Conservation (phyloP, 2,113 vertebrate genomes). For the Casuarius casuarius region DNA sequence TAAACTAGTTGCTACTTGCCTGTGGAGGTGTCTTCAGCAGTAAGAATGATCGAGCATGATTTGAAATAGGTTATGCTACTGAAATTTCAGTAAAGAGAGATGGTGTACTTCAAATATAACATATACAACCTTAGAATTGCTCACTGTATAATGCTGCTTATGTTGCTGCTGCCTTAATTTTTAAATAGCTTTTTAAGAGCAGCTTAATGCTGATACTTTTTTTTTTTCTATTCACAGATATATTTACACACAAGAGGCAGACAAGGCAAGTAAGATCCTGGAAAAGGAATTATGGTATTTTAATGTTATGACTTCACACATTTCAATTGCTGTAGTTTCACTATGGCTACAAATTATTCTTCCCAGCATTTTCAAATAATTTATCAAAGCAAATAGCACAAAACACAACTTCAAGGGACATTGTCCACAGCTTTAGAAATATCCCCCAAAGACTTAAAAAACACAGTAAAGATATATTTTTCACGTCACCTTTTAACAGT, state of each 20-base stretch:
- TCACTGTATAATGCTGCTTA: background rate
- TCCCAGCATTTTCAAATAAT: constrained; percentile 40
- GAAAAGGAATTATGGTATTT: background rate
- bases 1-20: background rate
- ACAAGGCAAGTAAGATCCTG: constrained; percentile 3
- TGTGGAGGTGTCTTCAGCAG: constrained; percentile 16
- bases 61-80: background rate
- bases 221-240: background rate
- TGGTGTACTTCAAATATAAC: background rate
- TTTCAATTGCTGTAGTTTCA: constrained; percentile 1
- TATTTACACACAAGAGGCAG: constrained; percentile 7
- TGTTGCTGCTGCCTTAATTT: background rate
- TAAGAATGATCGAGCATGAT: background rate
- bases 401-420: background rate
- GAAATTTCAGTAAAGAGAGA: constrained; percentile 10
- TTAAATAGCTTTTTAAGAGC: background rate
- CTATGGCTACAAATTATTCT: constrained; percentile 28
- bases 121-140: background rate
- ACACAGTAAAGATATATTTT: background rate
- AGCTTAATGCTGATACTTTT: background rate
- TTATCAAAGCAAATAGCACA: constrained; percentile 42
- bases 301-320: constrained; percentile 22
- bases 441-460: background rate
- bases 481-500: background rate
- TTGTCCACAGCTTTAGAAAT: constrained; percentile 17